These are phyloP conservation scores for Gari tellinella DNA, from an alignment of 2,888 invertebrate species.

Conservation along the genomic window DNA sequence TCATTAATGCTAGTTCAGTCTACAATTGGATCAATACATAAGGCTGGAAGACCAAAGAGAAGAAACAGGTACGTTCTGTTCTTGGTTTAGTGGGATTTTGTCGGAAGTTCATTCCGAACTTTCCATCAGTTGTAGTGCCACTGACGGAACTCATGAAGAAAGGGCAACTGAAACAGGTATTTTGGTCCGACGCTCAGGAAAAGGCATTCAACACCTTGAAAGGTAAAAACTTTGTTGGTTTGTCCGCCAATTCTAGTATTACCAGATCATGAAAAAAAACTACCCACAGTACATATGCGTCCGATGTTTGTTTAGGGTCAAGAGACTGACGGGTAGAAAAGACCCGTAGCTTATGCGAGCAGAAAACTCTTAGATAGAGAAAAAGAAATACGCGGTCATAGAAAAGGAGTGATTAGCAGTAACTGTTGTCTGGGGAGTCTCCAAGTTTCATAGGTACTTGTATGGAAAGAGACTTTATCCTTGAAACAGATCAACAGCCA, in stretches of 20 bases:
- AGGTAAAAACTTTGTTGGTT: no score
- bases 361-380: conserved; percentile 59
- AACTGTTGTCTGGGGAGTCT: conserved; percentile 47
- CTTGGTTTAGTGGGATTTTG: conserved; percentile 15
- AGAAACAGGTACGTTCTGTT: conserved; percentile 15
- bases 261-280: no score
- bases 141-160: no score
- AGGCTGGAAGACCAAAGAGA: conserved; percentile 1
- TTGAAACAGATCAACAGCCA: conserved; percentile 62
- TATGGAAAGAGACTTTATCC: conserved; percentile 48
- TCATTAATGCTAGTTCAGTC: background rate
- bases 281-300: no score
- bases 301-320: conserved; percentile 25
- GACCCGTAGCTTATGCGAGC: conserved; percentile 70
- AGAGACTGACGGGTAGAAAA: conserved; percentile 21
- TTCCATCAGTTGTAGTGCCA: background rate
- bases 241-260: no score
- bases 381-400: conserved; percentile 43
- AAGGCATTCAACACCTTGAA: no score
- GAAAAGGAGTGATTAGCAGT: conserved; percentile 62
- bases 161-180: no score
- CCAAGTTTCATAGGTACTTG: conserved; percentile 50
- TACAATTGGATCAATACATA: conserved; percentile 15
- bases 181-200: no score
- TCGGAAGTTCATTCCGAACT: conserved; percentile 12